Percentiles rank a stretch among this genome's conserved stretches.
Conservation (phyloP, 2,113 vertebrate genomes). For the Barbus barbus region DNA sequence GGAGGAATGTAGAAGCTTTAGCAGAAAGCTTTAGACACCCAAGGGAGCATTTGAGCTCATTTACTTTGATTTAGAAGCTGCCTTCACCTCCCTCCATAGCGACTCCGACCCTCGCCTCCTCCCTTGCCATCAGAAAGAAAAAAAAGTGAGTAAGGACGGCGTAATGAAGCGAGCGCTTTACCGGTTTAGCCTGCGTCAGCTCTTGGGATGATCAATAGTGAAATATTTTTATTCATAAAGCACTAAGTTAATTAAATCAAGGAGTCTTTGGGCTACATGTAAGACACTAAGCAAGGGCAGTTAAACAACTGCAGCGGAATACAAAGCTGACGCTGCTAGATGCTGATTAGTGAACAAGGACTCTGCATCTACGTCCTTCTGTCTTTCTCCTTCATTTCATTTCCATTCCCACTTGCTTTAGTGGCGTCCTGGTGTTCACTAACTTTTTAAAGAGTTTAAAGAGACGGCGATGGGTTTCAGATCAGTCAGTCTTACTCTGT, state of each 20-base stretch:
- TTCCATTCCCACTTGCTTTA: neutral
- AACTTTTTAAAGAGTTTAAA: neutral
- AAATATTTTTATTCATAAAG: slow-evolving; percentile 99
- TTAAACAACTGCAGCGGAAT: slow-evolving; percentile 45
- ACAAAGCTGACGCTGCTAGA: slow-evolving; percentile 41
- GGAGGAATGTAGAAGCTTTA: slow-evolving; percentile 79
- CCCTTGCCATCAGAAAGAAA: slow-evolving; percentile 8
- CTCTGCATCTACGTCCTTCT: neutral
- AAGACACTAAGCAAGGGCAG: slow-evolving; percentile 81
- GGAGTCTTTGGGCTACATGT: slow-evolving; percentile 84
- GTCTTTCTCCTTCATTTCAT: neutral
- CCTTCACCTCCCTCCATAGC: slow-evolving; percentile 58
- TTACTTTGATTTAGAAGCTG: slow-evolving; percentile 88
- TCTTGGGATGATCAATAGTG: slow-evolving; percentile 91
- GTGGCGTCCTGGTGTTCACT: too few relatives aligned
- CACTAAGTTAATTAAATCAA: slow-evolving; percentile 95
- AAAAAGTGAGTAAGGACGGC: slow-evolving; percentile 63
- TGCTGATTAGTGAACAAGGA: slow-evolving; percentile 21
- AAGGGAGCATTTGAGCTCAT: slow-evolving; percentile 86
- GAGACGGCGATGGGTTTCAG: neutral
- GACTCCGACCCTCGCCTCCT: slow-evolving; percentile 15
- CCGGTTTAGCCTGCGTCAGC: slow-evolving; percentile 84
- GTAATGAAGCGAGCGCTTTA: slow-evolving; percentile 81
- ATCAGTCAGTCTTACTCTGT: neutral
- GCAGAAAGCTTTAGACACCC: slow-evolving; percentile 79